Percentiles rank a stretch among this genome's conserved stretches.
These are phyloP conservation scores for Clarias laeviceps DNA, from an alignment of 2,797 vertebrate genomes.

Conservation along the genomic window DNA sequence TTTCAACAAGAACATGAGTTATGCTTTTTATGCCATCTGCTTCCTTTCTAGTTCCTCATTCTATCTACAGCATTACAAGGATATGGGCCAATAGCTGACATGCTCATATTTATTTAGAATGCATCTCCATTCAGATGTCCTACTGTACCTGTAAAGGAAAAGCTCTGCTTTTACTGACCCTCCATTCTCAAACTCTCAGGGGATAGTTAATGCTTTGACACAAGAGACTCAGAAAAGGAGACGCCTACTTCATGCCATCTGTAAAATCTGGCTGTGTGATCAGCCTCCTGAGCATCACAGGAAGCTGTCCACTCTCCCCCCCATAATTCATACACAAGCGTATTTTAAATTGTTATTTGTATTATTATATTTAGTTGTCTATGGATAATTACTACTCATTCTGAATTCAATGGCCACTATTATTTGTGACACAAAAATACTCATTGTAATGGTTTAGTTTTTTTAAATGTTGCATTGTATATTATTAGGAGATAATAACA, in stretches of 20 bases:
- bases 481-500: not conserved
- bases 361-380: not conserved
- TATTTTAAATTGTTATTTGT: not conserved
- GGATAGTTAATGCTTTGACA: conserved; percentile 32
- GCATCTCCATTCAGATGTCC: not conserved
- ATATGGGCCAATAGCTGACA: not conserved
- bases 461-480: not conserved
- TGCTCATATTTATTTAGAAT: conserved; percentile 1
- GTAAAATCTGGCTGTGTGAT: conserved; percentile 30
- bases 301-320: not conserved
- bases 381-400: not conserved
- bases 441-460: not conserved
- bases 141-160: not conserved
- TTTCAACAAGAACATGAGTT: conserved; percentile 29
- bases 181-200: conserved; percentile 9
- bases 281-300: conserved; percentile 13
- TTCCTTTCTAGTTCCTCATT: not conserved
- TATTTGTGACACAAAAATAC: not conserved
- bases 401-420: not conserved
- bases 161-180: not conserved
- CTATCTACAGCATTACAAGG: not conserved
- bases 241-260: conserved; percentile 40
- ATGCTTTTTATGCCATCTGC: conserved; percentile 1
- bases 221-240: not conserved
- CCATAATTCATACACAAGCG: not conserved